Evolutionary conservation across 2,888 invertebrate genomes (phyloP), one percentile per base, ranked within the genome.

Genomic region (Allolobophora icterica): DNA sequence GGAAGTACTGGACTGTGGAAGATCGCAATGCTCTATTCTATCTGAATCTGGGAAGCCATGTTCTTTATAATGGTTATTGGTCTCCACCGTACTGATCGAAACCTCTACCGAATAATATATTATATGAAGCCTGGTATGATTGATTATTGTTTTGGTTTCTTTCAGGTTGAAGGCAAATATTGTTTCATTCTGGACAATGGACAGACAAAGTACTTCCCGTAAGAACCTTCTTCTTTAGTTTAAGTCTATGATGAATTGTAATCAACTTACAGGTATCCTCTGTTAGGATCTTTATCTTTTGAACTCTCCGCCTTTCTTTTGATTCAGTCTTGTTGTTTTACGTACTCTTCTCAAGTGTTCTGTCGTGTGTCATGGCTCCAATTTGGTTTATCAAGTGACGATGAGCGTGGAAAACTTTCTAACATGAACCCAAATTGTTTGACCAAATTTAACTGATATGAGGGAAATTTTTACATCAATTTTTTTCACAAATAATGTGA

Each of bases 161-260:
- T 87, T 87, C 11, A 87, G 87, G 87, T 87, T 33, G 87, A 87
- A 87, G 87, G n/a, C 34, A 87, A 87, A 38, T 87, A 87, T 24
- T 87, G 87, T 87, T 38, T 87, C 24, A 11, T 87, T 87, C 34
- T 87, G 30, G 87, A 87, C 34, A 87, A 87, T 87, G 87, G 87
- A 35, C 87, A 87, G 38, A 87, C 87, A 15, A 87, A 87, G 35
- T 38, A 87, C 87, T 87, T 87, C 30, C 35, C 87, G 87, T 87
- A 24, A 87, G 87, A 13, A 87, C 21, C 35, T 87, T 34, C 35
- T 87, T 34, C 35, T 35, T 17, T n/a, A 1, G n/a, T 71, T n/a
- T 45, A 38, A 45, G 1, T 45, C 19, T n/a, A 71, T n/a, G n/a
- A n/a, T n/a, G 30, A n/a, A n/a, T 71, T 71, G 11, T 71, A 8